Evolutionary conservation across 2,888 invertebrate species (phyloP).

Genomic region (Latheticus oryzae): DNA sequence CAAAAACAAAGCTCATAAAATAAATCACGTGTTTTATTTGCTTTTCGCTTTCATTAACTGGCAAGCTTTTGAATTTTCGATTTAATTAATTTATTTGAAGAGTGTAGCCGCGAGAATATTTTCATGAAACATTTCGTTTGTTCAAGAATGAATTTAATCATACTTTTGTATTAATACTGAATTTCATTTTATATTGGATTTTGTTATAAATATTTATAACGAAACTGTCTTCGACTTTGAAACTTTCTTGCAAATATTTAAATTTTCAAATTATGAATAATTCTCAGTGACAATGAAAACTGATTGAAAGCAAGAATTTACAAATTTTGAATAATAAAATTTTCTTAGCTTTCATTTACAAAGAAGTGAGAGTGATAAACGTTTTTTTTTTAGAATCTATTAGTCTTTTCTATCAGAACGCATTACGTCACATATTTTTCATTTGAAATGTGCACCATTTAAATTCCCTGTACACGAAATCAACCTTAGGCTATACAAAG

Average conservation of each 20-base stretch:
- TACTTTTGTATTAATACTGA: neutral
- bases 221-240: conserved; percentile 9
- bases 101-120: conserved; percentile 5
- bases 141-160: conserved; percentile 10
- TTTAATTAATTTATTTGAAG: conserved; percentile 15
- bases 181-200: conserved; percentile 21
- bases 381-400: conserved; percentile 47
- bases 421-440: conserved; percentile 44
- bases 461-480: conserved; percentile 46
- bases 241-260: conserved; percentile 19
- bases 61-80: conserved; percentile 10
- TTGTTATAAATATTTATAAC: conserved; percentile 21
- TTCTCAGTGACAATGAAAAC: conserved; percentile 12
- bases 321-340: conserved; percentile 14
- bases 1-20: too few species aligned
- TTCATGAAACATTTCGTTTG: conserved; percentile 7
- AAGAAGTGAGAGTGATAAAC: too few species aligned
- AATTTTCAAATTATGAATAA: conserved; percentile 15
- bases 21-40: conserved; percentile 15
- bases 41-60: conserved; percentile 9
- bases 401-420: conserved; percentile 46
- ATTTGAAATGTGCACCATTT: conserved; percentile 41
- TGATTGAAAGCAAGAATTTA: conserved; percentile 25
- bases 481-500: conserved; percentile 51
- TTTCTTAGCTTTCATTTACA: too few species aligned